Evolutionary conservation across 1,140 invertebrate genomes (phyloP), one percentile per base, ranked within the genome.

Genomic region (Cydia amplana): DNA sequence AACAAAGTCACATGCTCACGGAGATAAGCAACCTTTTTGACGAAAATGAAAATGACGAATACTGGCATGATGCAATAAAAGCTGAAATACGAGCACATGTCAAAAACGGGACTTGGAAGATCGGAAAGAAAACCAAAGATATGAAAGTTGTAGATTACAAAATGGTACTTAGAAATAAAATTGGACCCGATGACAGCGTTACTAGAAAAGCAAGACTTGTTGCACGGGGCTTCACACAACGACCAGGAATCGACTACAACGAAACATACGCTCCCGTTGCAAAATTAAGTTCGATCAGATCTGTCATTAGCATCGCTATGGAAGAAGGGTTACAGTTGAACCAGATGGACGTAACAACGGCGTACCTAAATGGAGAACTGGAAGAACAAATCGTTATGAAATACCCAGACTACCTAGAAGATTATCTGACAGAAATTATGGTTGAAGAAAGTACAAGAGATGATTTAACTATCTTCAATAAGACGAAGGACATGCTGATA

Each of bases 351-450:
- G 18, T 55, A 4, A n/a, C 16, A 12, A 55, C 51, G 7, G 51
- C 51, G 18, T 55, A n/a, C 51, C 18, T 55, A 0, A 16, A 55
- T 55, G 51, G 51, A 5, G 51, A 55, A n/a, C 14, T 55, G 7
- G 51, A 55, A 55, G 51, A 55, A 55, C 4, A 55, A 55, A 55
- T 55, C 4, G 14, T n/a, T 55, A 55, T 55, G 51, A 55, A 55
- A 55, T n/a, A 55, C 16, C 51, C 51, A 5, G 18, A 55, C n/a
- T 16, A n/a, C 14, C 14, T 55, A n/a, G 51, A 55, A 55, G 18
- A 55, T 7, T 55, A 5, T n/a, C 51, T 55, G 51, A 43, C 40
- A 43, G 40, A 43, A 43, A 55, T 55, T 5, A 55, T n/a, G 51
- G 14, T 55, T 12, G 1, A n/a, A n/a, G 51, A 55, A n/a, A 55